Evolutionary conservation across 2,888 invertebrate species (phyloP).

Genomic region (Synergus laeviventris): DNA sequence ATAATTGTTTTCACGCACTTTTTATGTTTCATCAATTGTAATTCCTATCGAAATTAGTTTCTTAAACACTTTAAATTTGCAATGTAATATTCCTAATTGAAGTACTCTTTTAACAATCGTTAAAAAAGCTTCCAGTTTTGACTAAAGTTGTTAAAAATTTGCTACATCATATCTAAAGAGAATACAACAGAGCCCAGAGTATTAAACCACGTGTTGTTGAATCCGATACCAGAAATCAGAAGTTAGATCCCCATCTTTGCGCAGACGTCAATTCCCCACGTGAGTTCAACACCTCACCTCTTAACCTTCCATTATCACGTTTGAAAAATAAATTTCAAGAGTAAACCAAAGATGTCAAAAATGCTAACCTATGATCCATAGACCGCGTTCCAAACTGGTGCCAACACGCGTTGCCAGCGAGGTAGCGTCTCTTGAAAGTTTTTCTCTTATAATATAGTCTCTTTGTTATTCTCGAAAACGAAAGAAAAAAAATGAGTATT

Average conservation of each 20-base stretch:
- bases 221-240: constrained; percentile 4
- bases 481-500: constrained; percentile 36
- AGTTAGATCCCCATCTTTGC: constrained; percentile 23
- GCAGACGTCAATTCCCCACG: constrained; percentile 35
- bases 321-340: not conserved
- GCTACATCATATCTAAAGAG: constrained; percentile 41
- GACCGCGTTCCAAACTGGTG: constrained; percentile 63
- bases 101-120: not conserved
- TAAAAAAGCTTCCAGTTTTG: not conserved
- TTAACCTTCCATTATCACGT: not conserved
- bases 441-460: constrained; percentile 16
- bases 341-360: not conserved
- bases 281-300: not conserved
- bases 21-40: no score
- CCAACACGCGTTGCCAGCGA: constrained; percentile 52
- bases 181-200: constrained; percentile 6
- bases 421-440: constrained; percentile 41
- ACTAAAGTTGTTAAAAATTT: not conserved
- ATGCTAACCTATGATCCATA: constrained; percentile 75
- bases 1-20: not conserved
- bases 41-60: not conserved
- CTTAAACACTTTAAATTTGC: not conserved
- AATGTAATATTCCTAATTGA: not conserved
- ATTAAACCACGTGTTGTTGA: constrained; percentile 32
- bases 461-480: constrained; percentile 18